phyloP scores from a whole-genome alignment of 1,140 invertebrate genomes.

The Trissolcus basalis region DNA sequence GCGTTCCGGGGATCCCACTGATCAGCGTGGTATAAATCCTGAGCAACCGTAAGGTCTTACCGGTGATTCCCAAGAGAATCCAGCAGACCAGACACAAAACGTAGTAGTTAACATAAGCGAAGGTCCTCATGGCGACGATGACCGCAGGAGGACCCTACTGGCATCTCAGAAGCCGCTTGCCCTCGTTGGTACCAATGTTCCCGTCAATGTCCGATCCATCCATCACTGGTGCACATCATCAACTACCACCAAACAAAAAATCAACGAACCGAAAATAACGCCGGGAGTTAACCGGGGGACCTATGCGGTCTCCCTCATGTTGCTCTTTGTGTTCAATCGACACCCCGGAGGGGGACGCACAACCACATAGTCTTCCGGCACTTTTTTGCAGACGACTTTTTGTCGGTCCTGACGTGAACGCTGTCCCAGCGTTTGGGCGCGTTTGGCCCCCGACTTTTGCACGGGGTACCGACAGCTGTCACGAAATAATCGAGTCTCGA shows the following conservation, averaged over 20 bases:
- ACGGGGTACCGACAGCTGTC: conserved; percentile 18
- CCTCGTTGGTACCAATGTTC: conserved; percentile 17
- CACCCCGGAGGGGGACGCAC: conserved; percentile 4
- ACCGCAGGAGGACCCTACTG: conserved; percentile 60
- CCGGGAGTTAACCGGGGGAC: background rate
- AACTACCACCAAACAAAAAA: conserved; percentile 15
- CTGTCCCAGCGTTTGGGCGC: no score
- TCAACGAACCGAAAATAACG: conserved; percentile 4
- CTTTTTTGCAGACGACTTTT: no score
- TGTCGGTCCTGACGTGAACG: no score
- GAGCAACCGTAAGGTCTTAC: conserved; percentile 63
- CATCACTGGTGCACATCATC: conserved; percentile 17
- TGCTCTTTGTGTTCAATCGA: conserved; percentile 15
- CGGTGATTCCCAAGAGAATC: conserved; percentile 74
- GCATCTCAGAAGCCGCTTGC: conserved; percentile 61
- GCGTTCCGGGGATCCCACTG: conserved; percentile 16
- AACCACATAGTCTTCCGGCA: conserved; percentile 15
- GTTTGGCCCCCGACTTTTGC: background rate
- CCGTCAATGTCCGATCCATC: conserved; percentile 38
- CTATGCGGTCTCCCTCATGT: conserved; percentile 30
- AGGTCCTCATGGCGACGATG: conserved; percentile 73
- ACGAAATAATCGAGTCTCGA: conserved; percentile 52
- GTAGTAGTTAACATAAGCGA: conserved; percentile 75
- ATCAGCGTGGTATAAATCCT: background rate
- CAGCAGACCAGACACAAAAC: conserved; percentile 75